Conservation (phyloP, 2,888 invertebrate species). For the Spisula solida region DNA sequence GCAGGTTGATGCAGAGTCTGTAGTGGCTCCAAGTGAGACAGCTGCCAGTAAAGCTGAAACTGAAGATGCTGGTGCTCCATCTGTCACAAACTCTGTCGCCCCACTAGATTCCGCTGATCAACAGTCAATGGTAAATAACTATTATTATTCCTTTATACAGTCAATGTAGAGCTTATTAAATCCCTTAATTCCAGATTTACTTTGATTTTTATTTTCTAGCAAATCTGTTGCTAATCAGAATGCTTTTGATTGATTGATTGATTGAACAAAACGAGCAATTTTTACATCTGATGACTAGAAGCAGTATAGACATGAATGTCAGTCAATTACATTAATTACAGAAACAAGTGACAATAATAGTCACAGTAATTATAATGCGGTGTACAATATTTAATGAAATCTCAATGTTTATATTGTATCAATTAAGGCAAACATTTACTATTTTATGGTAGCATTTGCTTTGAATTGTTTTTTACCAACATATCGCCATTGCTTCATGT, state of each 20-base stretch:
- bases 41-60: slow-evolving; percentile 58
- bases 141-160: too few relatives aligned
- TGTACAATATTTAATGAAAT: too few relatives aligned
- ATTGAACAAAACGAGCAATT: not conserved
- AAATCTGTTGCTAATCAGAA: not conserved
- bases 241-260: not conserved
- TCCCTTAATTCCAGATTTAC: not conserved
- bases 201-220: not conserved
- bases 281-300: not conserved
- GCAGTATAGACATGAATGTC: too few relatives aligned
- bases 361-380: too few relatives aligned
- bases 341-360: too few relatives aligned
- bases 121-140: slow-evolving; percentile 32
- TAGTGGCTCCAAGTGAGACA: slow-evolving; percentile 59
- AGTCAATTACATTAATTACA: too few relatives aligned
- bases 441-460: not conserved
- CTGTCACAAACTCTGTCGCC: slow-evolving; percentile 34
- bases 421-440: too few relatives aligned
- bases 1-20: slow-evolving; percentile 64
- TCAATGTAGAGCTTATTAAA: too few relatives aligned
- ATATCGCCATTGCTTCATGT: not conserved
- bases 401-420: too few relatives aligned
- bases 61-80: slow-evolving; percentile 45
- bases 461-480: not conserved
- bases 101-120: slow-evolving; percentile 54